Evolutionary conservation across 1,140 invertebrate species (phyloP).

Genomic region (Drosophila setifemur): DNA sequence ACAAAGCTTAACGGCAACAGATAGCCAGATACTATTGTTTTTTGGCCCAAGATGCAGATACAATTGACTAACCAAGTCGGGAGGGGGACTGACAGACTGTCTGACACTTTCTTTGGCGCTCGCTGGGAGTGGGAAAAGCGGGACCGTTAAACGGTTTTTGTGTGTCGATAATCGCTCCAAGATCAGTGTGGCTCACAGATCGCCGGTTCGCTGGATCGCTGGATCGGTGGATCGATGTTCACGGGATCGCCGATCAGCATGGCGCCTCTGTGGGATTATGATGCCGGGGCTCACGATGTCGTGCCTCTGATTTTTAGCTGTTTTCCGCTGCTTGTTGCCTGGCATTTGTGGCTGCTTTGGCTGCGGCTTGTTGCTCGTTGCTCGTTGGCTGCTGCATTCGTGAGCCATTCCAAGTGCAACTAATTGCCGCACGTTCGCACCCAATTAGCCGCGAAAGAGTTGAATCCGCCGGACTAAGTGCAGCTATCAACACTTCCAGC

Average conservation of each 20-base stretch:
- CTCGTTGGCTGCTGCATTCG: slow-evolving; percentile 39
- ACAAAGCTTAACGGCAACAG: slow-evolving; percentile 54
- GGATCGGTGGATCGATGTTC: slow-evolving; percentile 19
- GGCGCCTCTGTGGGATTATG: slow-evolving; percentile 65
- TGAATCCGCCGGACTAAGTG: slow-evolving; percentile 61
- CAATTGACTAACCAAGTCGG: slow-evolving; percentile 39
- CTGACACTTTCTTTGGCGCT: slow-evolving; percentile 63
- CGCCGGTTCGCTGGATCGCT: slow-evolving; percentile 9
- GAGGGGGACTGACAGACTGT: slow-evolving; percentile 20
- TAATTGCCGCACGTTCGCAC: slow-evolving; percentile 78
- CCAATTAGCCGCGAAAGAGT: slow-evolving; percentile 75
- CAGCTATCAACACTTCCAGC: slow-evolving; percentile 68
- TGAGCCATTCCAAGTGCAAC: slow-evolving; percentile 68
- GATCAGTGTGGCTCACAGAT: slow-evolving; percentile 43
- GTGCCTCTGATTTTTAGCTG: neutral
- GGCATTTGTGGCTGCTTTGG: slow-evolving; percentile 11
- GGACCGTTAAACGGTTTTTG: slow-evolving; percentile 56
- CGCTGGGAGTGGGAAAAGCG: slow-evolving; percentile 6
- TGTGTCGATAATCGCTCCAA: slow-evolving; percentile 40
- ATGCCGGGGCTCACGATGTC: slow-evolving; percentile 62
- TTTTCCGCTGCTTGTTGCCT: too few species aligned
- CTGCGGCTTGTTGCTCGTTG: neutral
- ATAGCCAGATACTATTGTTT: neutral
- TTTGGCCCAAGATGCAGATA: slow-evolving; percentile 17
- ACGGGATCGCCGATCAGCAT: slow-evolving; percentile 53